Conservation (phyloP, 2,888 invertebrate genomes). For the Gasteruption jaculator region DNA sequence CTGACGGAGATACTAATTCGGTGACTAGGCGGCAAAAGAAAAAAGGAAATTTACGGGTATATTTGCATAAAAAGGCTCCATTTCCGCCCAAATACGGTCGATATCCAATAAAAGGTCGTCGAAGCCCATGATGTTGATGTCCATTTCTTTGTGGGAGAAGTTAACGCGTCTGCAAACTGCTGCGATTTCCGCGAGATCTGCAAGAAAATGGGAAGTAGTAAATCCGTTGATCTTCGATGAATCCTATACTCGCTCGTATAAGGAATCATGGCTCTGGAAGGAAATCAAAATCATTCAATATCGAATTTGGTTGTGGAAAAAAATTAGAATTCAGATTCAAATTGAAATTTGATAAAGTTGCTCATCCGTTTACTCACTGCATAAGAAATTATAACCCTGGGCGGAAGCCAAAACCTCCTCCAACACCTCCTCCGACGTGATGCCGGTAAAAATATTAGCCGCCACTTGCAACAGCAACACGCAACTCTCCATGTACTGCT, state of each 20-base stretch:
- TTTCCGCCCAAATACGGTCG: slow-evolving; percentile 50
- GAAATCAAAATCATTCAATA: neutral
- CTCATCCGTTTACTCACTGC: slow-evolving; percentile 46
- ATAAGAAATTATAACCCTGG: slow-evolving; percentile 55
- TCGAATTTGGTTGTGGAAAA: too few relatives aligned
- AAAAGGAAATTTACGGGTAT: slow-evolving; percentile 41
- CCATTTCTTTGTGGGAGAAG: slow-evolving; percentile 50
- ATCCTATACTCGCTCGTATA: neutral
- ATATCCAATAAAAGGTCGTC: slow-evolving; percentile 50
- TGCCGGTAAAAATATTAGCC: slow-evolving; percentile 55
- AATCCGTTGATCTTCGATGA: too few relatives aligned
- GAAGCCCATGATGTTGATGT: slow-evolving; percentile 48
- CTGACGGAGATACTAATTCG: neutral
- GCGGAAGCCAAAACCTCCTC: slow-evolving; percentile 55
- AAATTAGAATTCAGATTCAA: too few relatives aligned
- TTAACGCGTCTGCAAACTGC: slow-evolving; percentile 51
- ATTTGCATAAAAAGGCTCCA: slow-evolving; percentile 49
- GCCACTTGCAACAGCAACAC: slow-evolving; percentile 55
- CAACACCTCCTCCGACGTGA: slow-evolving; percentile 54
- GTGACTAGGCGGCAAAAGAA: neutral
- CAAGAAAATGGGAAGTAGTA: slow-evolving; percentile 11
- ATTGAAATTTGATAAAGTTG: too few relatives aligned
- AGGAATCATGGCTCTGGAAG: slow-evolving; percentile 5
- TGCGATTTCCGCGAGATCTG: slow-evolving; percentile 53
- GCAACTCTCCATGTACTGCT: slow-evolving; percentile 54